Base-by-base conservation (phyloP, 2,797 vertebrate genomes). In the Carcharodon carcharias region DNA sequence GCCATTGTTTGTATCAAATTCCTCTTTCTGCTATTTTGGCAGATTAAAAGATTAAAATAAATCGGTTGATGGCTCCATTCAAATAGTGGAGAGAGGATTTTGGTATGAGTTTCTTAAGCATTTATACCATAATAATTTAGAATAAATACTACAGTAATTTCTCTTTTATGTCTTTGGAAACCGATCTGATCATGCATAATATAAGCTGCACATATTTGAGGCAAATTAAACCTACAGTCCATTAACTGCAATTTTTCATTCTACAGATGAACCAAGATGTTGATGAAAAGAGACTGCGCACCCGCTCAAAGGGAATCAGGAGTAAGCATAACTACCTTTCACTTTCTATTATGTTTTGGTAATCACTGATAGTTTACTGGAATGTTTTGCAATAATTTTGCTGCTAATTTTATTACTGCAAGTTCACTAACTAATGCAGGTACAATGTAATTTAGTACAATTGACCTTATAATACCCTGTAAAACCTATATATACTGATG, bases 231-330 rank as follows among this genome's bases (percentile, higher is more conserved):
- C 14, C 69, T 56, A 56, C 12, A 35, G 50, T 35, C 54, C 69
- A 77, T 95, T 95, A 73, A 95, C 94, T 93, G 40, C n/a, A 63
- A 21, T 35, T 73, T 69, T 97, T 96, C 96, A 96, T 94, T 40
- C 97, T 97, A 96, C 98, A 99, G 99, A 99, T 99, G 99, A 99
- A 98, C 98, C 98, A 99, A 97, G 99, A 99, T 97, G 98, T 98
- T 97, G 99, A 99, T 0, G 98, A 99, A 96, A 99, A 98, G 97
- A 97, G 99, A 97, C 98, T 99, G 97, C 99, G 99, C 92, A 99
- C 99, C 0, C 98, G 99, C 96, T 99, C 99, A 96, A 99, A 99
- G 97, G 98, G 98, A 97, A 97, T 98, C 97, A 98, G 98, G 99
- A 99, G 99, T 99, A 97, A 98, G 99, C 97, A 91, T 96, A 85